Conservation (phyloP, 35 echinoderm and acorn worm species). For the Ophiothrix spiculata region DNA sequence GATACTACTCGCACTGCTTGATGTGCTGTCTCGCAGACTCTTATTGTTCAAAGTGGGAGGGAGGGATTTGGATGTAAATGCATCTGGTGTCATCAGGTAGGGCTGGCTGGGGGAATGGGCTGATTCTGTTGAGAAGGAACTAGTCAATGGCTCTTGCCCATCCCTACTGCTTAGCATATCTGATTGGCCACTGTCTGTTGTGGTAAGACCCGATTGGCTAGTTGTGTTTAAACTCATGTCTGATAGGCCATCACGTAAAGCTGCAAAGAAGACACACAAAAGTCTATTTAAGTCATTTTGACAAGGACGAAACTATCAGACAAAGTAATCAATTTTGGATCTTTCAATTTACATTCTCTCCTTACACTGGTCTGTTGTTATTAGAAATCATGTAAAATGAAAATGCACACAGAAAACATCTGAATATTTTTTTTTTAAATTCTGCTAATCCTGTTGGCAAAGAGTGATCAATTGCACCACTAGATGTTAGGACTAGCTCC, state of each 20-base stretch:
- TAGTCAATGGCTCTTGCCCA: slow-evolving; percentile 53
- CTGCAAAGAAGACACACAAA: slow-evolving; percentile 27
- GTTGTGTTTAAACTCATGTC: slow-evolving; percentile 88
- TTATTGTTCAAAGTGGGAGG: slow-evolving; percentile 27
- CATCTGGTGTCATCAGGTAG: slow-evolving; percentile 82
- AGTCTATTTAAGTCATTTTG: too few relatives aligned
- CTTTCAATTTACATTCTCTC: too few relatives aligned
- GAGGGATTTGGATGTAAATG: slow-evolving; percentile 54
- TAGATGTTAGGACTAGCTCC: too few relatives aligned
- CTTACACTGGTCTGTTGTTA: too few relatives aligned
- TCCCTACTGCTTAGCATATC: slow-evolving; percentile 6
- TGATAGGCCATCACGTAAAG: slow-evolving; percentile 86
- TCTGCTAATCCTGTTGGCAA: too few relatives aligned
- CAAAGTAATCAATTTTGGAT: too few relatives aligned
- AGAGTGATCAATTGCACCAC: too few relatives aligned
- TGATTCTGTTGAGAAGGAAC: slow-evolving; percentile 89
- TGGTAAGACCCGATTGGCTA: slow-evolving; percentile 48
- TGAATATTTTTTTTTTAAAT: too few relatives aligned
- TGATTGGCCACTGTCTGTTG: slow-evolving; percentile 45
- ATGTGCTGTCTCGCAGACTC: slow-evolving; percentile 63
- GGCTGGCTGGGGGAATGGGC: slow-evolving; percentile 51
- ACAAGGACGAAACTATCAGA: too few relatives aligned
- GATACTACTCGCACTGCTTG: slow-evolving; percentile 84
- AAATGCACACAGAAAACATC: too few relatives aligned
- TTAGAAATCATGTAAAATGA: too few relatives aligned